These are phyloP conservation scores for Ptyas mucosa DNA, from an alignment of 2,113 vertebrate genomes.

Conservation along the genomic window DNA sequence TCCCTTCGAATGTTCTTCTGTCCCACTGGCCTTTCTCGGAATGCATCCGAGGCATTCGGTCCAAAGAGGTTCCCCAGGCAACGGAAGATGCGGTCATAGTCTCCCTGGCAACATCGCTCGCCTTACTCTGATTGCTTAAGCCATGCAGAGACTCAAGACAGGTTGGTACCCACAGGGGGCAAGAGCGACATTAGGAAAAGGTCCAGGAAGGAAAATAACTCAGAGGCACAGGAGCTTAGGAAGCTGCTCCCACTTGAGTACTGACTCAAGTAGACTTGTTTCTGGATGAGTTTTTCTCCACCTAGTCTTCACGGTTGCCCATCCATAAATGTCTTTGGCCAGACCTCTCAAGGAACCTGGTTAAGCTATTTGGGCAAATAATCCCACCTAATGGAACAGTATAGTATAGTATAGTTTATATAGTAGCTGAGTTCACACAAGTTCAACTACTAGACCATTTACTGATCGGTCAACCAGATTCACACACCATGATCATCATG, in stretches of 20 bases:
- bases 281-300: neutral
- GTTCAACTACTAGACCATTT: neutral
- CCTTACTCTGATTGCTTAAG: neutral
- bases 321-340: neutral
- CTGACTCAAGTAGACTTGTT: neutral
- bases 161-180: neutral
- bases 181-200: neutral
- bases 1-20: neutral
- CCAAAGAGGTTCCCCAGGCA: slow-evolving; percentile 8
- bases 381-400: neutral
- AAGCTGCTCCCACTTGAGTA: neutral
- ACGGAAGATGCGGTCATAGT: neutral
- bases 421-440: neutral
- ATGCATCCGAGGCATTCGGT: neutral
- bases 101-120: neutral
- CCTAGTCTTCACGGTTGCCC: neutral
- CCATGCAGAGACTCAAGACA: neutral
- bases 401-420: neutral
- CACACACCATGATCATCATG: neutral
- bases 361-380: neutral
- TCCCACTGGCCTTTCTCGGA: neutral
- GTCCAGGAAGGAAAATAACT: neutral
- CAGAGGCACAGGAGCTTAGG: neutral
- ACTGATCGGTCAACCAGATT: neutral
- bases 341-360: neutral